Evolutionary conservation across 2,888 invertebrate species (phyloP), one percentile per base, ranked within the genome.

Genomic region (Hesperia comma): DNA sequence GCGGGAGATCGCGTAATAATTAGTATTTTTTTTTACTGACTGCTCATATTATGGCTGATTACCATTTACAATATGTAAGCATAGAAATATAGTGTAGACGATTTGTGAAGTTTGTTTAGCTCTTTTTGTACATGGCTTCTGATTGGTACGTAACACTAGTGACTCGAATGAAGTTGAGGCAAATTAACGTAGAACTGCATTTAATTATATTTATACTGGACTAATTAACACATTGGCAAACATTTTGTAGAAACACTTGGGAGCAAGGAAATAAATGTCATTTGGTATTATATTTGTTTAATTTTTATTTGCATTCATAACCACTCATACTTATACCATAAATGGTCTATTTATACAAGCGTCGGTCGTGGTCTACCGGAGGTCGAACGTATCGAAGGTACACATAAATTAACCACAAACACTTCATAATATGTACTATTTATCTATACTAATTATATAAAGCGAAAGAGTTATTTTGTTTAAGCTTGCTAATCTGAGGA

Each of bases 181-280:
- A 69, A 69, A 70, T 71, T 77, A 73, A 74, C 75, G 76, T 74
- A 61, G 71, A 78, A 75, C 74, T 17, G 53, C 61, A 61, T 61
- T 61, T 53, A 26, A 41, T 53, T 61, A 61, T 61, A 74, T 75
- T 80, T 75, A 75, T 80, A 51, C 21, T 26, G 21, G 14, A 26
- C 21, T 51, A 51, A 51, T 26, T 51, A 51, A 21, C 26, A 56
- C 62, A 70, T 69, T 69, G 71, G 75, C 72, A 69, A 33, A 37
- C 55, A 61, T 41, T 58, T 37, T 55, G 61, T 67, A 67, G 61
- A 14, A 32, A 41, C 21, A 51, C 40, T 74, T 69, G 75, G 73
- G 79, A 83, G 79, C 76, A 75, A 80, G 79, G 79, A 74, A 82
- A 82, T 82, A 86, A 83, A 86, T 77, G 74, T 80, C 83, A 85